Conservation (phyloP, 2,113 vertebrate genomes). For the Nyctibius bracteatus region DNA sequence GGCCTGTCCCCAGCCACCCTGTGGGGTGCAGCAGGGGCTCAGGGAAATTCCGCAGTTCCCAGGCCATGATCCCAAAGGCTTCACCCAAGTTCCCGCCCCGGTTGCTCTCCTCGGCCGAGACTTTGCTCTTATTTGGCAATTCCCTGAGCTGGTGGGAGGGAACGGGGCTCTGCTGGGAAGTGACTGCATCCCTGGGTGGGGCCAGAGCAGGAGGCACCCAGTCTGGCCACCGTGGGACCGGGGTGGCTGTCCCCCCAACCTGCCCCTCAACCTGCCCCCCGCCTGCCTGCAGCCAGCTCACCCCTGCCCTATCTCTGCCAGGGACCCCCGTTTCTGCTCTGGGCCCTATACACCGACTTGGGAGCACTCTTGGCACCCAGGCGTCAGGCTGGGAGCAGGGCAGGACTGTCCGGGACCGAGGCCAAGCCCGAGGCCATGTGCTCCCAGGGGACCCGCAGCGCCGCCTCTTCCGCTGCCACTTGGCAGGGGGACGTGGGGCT, state of each 20-base stretch:
- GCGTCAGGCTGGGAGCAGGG: rapidly evolving
- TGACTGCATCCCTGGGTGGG: conserved; percentile 50
- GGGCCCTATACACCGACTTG: rapidly evolving
- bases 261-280: not conserved
- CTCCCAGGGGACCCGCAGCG: not conserved
- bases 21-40: no score
- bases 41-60: not conserved
- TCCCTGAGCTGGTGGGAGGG: conserved; percentile 43
- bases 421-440: not conserved
- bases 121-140: conserved; percentile 70
- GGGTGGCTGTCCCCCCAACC: not conserved
- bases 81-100: conserved; percentile 27
- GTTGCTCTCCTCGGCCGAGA: not conserved
- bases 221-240: rapidly evolving
- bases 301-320: not conserved
- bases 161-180: conserved; percentile 18
- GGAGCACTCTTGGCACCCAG: not conserved
- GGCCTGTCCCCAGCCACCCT: not conserved
- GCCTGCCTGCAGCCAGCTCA: not conserved
- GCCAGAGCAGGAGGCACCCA: not conserved
- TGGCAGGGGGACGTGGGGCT: not conserved
- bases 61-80: not conserved
- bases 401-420: rapidly evolving
- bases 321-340: not conserved
- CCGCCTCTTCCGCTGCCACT: not conserved